Conservation (phyloP, 2,797 vertebrate genomes). For the Iguana delicatissima region DNA sequence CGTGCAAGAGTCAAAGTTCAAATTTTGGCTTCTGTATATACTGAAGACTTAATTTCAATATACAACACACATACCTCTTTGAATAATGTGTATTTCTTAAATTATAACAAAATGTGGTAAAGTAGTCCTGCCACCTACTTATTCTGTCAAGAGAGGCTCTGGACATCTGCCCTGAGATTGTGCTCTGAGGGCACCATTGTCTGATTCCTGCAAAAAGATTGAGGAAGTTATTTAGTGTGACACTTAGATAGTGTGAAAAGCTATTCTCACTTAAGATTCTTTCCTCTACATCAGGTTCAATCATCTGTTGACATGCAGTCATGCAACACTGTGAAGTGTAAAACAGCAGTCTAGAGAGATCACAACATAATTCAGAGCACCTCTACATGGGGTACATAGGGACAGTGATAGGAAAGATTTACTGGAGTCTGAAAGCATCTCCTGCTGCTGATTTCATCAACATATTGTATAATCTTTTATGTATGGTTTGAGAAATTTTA, state of each 20-base stretch:
- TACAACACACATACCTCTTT: neutral
- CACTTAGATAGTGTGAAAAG: neutral
- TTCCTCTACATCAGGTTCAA: neutral
- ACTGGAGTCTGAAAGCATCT: neutral
- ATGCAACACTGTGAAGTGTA: neutral
- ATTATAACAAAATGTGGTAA: neutral
- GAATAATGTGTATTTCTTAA: neutral
- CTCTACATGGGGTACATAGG: neutral
- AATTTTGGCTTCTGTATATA: neutral
- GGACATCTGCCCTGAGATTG: neutral
- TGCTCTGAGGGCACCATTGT: neutral
- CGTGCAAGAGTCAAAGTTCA: neutral
- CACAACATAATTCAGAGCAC: neutral
- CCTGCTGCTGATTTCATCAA: neutral
- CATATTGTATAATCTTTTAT: slow-evolving; percentile 4
- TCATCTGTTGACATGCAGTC: neutral
- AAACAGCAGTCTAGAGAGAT: neutral
- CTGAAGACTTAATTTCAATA: neutral
- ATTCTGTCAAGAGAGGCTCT: neutral
- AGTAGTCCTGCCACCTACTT: neutral
- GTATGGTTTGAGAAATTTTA: neutral
- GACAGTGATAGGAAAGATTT: neutral
- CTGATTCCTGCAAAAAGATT: neutral
- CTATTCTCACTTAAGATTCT: neutral
- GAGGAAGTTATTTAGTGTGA: neutral